Percentiles rank a stretch among this genome's conserved stretches.
Evolutionary conservation across 2,888 invertebrate species (phyloP).

Genomic region (Caenorhabditis becei): DNA sequence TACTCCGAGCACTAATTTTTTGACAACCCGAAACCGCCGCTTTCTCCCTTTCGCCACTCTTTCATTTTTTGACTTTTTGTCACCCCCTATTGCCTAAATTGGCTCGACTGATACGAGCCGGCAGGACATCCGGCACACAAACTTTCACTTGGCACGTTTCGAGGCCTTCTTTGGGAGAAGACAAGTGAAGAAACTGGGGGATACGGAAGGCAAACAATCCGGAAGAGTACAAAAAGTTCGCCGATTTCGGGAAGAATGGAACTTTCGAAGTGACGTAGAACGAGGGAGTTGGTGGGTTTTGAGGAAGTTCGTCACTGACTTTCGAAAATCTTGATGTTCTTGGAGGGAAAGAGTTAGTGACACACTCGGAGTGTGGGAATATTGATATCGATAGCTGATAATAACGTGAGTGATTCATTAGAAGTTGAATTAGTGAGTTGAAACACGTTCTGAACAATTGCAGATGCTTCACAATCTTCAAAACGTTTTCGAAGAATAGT

Average conservation of each 20-base stretch:
- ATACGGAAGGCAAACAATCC: background rate
- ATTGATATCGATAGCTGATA: too few species aligned
- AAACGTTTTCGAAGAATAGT: too few species aligned
- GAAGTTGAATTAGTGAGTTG: too few species aligned
- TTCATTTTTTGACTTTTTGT: conserved; percentile 57
- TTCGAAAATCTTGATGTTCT: too few species aligned
- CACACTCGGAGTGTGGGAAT: too few species aligned
- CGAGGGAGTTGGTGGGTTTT: too few species aligned
- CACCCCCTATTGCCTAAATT: conserved; percentile 40
- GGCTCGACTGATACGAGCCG: conserved; percentile 56
- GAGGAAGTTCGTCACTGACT: too few species aligned
- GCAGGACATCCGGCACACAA: conserved; percentile 51
- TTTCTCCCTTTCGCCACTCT: conserved; percentile 2
- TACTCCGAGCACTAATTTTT: conserved; percentile 54
- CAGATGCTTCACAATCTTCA: too few species aligned
- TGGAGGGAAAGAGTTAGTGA: too few species aligned
- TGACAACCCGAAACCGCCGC: conserved; percentile 37
- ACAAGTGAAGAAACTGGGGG: background rate
- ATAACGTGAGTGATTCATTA: too few species aligned
- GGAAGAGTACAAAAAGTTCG: conserved; percentile 6
- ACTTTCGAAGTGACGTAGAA: background rate
- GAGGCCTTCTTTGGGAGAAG: background rate
- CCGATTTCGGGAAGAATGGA: background rate
- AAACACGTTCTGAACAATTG: too few species aligned
- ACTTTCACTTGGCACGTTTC: conserved; percentile 40